Conservation (phyloP, 1,140 invertebrate species). For the Zaprionus ghesquierei region DNA sequence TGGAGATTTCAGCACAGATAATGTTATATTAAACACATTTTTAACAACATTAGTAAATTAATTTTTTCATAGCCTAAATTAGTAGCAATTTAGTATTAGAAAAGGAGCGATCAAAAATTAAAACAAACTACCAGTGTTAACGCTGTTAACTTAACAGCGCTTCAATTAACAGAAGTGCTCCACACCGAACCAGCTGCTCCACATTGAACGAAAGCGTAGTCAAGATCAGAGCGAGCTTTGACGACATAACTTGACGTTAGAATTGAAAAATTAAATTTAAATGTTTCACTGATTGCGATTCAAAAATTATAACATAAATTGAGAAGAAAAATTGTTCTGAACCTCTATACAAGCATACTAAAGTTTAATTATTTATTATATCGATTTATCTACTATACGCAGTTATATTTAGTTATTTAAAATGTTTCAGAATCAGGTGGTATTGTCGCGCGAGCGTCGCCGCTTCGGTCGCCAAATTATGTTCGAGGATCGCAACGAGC, state of each 20-base stretch:
- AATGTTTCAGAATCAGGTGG: slow-evolving; percentile 65
- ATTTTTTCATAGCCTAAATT: too few relatives aligned
- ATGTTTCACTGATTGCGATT: neutral
- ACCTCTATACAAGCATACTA: neutral
- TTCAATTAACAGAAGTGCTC: neutral
- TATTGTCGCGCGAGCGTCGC: slow-evolving; percentile 85
- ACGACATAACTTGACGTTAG: neutral
- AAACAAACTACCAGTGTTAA: neutral
- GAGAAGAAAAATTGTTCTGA: neutral
- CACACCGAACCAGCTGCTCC: slow-evolving; percentile 3
- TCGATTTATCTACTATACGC: neutral
- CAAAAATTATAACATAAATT: too few relatives aligned
- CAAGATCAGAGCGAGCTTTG: neutral
- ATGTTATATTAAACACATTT: neutral
- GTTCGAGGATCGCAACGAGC: slow-evolving; percentile 89
- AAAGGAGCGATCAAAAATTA: neutral
- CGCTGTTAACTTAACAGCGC: neutral
- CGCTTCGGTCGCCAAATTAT: slow-evolving; percentile 88
- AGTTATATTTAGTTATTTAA: neutral
- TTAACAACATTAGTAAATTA: neutral
- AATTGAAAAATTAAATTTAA: slow-evolving; percentile 1
- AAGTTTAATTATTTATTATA: neutral
- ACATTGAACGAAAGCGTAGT: neutral
- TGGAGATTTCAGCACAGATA: neutral
- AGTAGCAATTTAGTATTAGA: too few relatives aligned